Base-by-base conservation (phyloP, 1,140 invertebrate genomes). In the Diorhabda carinulata region DNA sequence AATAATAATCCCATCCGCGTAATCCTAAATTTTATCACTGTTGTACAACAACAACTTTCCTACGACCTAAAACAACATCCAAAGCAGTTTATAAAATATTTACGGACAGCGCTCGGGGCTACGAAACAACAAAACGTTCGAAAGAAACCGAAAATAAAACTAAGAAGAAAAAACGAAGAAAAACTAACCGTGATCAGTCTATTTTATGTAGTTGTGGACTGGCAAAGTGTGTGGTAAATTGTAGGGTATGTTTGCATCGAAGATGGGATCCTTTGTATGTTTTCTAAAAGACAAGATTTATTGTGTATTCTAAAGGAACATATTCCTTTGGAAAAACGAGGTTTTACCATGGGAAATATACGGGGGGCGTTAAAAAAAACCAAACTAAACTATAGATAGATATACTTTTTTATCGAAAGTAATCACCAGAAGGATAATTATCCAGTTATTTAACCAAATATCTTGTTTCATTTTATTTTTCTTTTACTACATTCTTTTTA, bases 191-290 rank as follows among this genome's bases (percentile, higher is more conserved):
- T 10, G 44, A 62, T 10, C 61, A 62, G 61, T 44, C 41, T 62
- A 62, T 62, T 62, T 62, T 62, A 62, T 62, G 61, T 62, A 62
- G 61, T 62, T 62, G 61, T 62, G 61, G 43, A 62, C 61, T 62
- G 64, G 66, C 61, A 64, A 64, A 69, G 58, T 57, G 61, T 44
- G 64, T 40, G 57, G 64, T 60, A 70, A 57, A 65, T 61, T 56
- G 68, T 41, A 70, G 61, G 61, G 44, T 43, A 62, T 62, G 61
- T n/a, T 43, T 43, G 41, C 43, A 62, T 43, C 10, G 61, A 62
- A 62, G 44, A 62, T 62, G 43, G 61, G 43, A 62, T 43, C 43
- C 61, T 62, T 62, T 10, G 61, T n/a, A 43, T 43, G 61, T 62
- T 62, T 62, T 52, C 47, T 52, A 52, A 52, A 52, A 52, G 47